Evolutionary conservation across 2,888 invertebrate species (phyloP).

Genomic region (Protonemura montana): DNA sequence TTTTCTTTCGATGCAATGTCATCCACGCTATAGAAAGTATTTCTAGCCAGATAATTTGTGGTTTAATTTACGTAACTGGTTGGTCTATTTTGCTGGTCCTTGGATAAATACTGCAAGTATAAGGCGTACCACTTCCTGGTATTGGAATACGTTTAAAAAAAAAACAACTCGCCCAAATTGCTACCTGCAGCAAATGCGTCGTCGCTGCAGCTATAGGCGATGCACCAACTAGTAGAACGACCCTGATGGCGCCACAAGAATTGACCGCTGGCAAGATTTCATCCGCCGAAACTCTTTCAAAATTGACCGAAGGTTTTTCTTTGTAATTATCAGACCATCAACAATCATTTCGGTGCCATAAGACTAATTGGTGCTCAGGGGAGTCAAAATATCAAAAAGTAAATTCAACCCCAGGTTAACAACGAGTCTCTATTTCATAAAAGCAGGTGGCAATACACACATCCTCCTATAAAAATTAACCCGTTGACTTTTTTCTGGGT

Average conservation of each 20-base stretch:
- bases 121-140: not conserved
- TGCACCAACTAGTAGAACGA: not conserved
- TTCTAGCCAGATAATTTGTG: not conserved
- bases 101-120: not conserved
- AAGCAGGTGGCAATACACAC: no score
- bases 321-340: no score
- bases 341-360: no score
- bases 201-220: not conserved
- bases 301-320: no score
- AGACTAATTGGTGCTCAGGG: no score
- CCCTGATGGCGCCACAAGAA: no score
- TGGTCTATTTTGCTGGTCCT: not conserved
- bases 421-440: no score
- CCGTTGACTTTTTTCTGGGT: no score
- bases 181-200: not conserved
- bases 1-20: not conserved
- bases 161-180: not conserved
- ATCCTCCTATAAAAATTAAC: no score
- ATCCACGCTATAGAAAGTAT: not conserved
- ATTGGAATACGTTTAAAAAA: not conserved
- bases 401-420: no score
- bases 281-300: no score
- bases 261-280: not conserved
- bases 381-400: no score
- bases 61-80: not conserved